phyloP scores from a whole-genome alignment of 2,113 vertebrate genomes.

The Tonatia bakeri region DNA sequence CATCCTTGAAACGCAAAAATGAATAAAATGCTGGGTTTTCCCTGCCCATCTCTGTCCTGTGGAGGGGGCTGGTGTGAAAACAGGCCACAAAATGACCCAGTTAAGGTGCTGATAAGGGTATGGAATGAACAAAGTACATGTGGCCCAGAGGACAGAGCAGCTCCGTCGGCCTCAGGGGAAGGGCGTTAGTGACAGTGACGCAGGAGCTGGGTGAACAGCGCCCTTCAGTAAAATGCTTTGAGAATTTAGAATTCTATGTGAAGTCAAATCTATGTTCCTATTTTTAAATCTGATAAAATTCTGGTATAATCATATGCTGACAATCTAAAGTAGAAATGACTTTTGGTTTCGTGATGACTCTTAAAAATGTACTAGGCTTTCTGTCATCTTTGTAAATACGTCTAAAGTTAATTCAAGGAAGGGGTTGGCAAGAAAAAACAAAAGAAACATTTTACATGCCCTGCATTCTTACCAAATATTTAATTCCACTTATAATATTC shows the following conservation, averaged over 20 bases:
- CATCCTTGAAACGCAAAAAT: slow-evolving; percentile 42
- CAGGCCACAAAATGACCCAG: neutral
- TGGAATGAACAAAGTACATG: neutral
- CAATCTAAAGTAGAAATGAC: slow-evolving; percentile 46
- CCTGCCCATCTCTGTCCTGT: neutral
- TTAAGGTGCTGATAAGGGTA: neutral
- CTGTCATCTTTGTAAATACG: neutral
- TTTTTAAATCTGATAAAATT: neutral
- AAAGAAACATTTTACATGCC: neutral
- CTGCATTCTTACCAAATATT: neutral
- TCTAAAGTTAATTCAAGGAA: slow-evolving; percentile 6
- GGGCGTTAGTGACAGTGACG: neutral
- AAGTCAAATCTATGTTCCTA: neutral
- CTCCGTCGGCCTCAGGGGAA: neutral
- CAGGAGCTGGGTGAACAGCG: neutral
- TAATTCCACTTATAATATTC: neutral
- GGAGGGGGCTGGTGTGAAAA: neutral
- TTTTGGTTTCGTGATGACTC: slow-evolving; percentile 49
- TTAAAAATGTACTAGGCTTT: slow-evolving; percentile 12
- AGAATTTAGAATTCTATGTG: neutral
- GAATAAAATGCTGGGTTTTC: neutral
- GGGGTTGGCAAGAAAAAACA: neutral
- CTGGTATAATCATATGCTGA: neutral
- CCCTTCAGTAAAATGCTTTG: neutral
- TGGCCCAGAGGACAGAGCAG: neutral